Percentiles rank a stretch among this genome's conserved stretches.
Conservation (phyloP, 2,888 invertebrate genomes). For the Antheraea yamamai region DNA sequence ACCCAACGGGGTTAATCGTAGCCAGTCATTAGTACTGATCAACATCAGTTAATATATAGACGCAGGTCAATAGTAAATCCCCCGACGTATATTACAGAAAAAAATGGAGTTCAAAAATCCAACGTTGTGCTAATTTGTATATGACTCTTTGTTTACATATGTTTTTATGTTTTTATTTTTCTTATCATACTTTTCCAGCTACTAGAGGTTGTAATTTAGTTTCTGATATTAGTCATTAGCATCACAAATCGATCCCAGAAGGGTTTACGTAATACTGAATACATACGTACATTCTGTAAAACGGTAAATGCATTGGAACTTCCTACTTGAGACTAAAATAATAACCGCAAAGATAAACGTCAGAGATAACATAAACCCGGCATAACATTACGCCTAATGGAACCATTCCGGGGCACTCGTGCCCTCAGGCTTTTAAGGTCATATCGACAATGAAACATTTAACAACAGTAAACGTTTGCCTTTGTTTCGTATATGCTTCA, state of each 20-base stretch:
- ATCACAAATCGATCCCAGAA: not conserved
- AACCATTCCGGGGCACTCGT: not conserved
- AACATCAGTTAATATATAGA: not conserved
- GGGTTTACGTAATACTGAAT: not conserved
- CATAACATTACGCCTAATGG: constrained; percentile 14
- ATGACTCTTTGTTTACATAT: not conserved
- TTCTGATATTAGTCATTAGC: not conserved
- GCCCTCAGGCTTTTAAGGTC: constrained; percentile 7
- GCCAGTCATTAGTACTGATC: not conserved
- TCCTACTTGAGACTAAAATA: constrained; percentile 10
- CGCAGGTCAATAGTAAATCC: too few species aligned
- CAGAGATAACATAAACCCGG: constrained; percentile 1
- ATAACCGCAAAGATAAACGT: constrained; percentile 11
- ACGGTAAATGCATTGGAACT: not conserved
- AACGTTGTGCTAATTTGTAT: not conserved
- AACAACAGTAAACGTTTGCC: constrained; percentile 3
- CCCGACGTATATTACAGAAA: too few species aligned
- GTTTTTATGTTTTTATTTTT: not conserved
- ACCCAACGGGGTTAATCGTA: not conserved
- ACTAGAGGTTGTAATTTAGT: not conserved
- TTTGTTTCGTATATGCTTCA: constrained; percentile 1
- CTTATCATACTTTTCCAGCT: not conserved
- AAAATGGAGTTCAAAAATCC: not conserved
- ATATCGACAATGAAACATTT: constrained; percentile 13
- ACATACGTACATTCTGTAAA: not conserved